phyloP scores from a whole-genome alignment of 2,797 vertebrate species.

The Petrocephalus sullivani region DNA sequence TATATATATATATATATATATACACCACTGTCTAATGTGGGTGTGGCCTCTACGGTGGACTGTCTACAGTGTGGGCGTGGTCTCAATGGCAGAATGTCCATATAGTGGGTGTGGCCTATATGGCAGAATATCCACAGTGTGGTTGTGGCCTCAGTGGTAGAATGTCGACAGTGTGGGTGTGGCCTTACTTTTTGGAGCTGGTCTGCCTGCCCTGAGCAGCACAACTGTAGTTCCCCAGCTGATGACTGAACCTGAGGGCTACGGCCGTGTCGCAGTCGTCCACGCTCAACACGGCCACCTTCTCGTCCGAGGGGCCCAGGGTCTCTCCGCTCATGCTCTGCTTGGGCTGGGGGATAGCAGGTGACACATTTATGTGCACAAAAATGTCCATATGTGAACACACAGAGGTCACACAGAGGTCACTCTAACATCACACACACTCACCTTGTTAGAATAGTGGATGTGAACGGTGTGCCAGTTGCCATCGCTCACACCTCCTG shows the following conservation, averaged over 20 bases:
- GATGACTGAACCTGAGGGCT: conserved; percentile 81
- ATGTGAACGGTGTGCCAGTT: conserved; percentile 92
- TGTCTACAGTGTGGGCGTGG: not conserved
- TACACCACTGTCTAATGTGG: not conserved
- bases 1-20: too few relatives aligned
- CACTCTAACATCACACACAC: not conserved
- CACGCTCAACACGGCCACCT: conserved; percentile 86
- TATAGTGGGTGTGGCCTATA: not conserved
- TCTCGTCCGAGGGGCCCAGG: conserved; percentile 93
- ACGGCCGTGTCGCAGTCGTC: conserved; percentile 87
- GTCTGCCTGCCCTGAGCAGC: conserved; percentile 89
- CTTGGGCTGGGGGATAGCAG: conserved; percentile 68
- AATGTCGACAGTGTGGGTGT: not conserved
- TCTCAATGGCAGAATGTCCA: not conserved
- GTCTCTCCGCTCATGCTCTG: conserved; percentile 77
- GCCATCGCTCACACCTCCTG: conserved; percentile 91
- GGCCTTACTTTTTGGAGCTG: conserved; percentile 92
- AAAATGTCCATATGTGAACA: conserved; percentile 37
- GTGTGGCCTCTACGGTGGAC: not conserved
- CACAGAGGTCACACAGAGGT: not conserved
- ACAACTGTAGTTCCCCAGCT: conserved; percentile 93
- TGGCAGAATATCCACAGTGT: too few relatives aligned
- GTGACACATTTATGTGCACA: conserved; percentile 49
- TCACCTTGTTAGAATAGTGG: conserved; percentile 95
- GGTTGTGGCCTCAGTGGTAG: too few relatives aligned